phyloP scores from a whole-genome alignment of 2,797 vertebrate species.

The Chelon auratus region DNA sequence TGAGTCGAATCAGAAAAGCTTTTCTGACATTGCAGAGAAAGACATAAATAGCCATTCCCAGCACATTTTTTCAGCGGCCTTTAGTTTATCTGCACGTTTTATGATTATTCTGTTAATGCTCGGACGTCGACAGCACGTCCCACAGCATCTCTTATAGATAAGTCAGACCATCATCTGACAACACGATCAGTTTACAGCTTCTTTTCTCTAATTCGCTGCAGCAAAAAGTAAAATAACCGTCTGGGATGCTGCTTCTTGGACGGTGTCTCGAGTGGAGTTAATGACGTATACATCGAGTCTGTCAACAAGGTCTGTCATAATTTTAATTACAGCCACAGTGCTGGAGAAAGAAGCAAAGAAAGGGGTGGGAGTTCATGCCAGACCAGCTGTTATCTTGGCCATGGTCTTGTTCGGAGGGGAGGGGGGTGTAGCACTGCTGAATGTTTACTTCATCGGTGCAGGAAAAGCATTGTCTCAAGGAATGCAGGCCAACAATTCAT shows the following conservation, averaged over 20 bases:
- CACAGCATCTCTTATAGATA: background rate
- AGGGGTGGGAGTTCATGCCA: background rate
- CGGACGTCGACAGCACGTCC: background rate
- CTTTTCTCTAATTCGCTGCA: conserved; percentile 7
- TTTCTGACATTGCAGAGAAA: background rate
- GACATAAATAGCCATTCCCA: background rate
- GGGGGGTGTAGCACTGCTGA: conserved; percentile 33
- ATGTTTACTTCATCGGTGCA: conserved; percentile 30
- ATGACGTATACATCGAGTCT: conserved; percentile 23
- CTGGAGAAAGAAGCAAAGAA: conserved; percentile 13
- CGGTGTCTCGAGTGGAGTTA: background rate
- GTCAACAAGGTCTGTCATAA: conserved; percentile 2
- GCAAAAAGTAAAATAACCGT: conserved; percentile 11
- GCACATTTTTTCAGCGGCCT: background rate
- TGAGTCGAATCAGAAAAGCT: conserved; percentile 4
- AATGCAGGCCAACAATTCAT: conserved; percentile 5
- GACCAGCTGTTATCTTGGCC: conserved; percentile 39
- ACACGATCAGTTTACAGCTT: conserved; percentile 3
- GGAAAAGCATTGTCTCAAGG: conserved; percentile 28
- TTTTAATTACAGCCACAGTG: conserved; percentile 18
- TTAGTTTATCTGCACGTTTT: background rate
- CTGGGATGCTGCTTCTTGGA: background rate
- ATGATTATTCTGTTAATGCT: background rate
- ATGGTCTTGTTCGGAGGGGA: conserved; percentile 1
- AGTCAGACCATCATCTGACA: background rate